Evolutionary conservation across 2,888 invertebrate genomes (phyloP).

Genomic region (Epinotia nisella): DNA sequence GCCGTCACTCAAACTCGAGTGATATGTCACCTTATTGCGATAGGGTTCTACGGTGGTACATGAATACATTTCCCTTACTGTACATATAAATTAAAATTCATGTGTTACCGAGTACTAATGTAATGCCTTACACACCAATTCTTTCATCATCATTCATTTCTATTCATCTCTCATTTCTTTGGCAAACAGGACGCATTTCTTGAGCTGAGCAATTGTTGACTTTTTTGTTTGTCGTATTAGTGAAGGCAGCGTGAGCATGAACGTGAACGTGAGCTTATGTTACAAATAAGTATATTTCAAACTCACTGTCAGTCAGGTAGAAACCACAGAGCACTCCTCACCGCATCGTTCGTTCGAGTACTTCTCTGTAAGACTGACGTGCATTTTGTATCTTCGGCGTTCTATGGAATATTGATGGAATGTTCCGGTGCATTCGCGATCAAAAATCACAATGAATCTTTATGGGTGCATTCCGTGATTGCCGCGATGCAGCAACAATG

Average conservation of each 20-base stretch:
- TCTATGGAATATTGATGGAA: conserved; percentile 59
- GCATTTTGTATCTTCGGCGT: conserved; percentile 66
- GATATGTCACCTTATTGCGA: no score
- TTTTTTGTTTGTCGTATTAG: conserved; percentile 24
- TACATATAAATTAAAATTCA: background rate
- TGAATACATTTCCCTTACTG: no score
- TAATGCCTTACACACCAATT: no score
- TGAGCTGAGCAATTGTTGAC: conserved; percentile 7
- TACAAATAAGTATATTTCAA: conserved; percentile 36
- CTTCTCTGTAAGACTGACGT: conserved; percentile 50
- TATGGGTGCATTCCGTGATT: conserved; percentile 69
- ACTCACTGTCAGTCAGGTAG: conserved; percentile 46
- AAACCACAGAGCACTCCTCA: conserved; percentile 47
- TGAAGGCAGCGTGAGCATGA: conserved; percentile 22
- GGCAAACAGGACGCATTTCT: background rate
- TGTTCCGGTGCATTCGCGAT: conserved; percentile 57
- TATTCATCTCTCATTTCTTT: background rate
- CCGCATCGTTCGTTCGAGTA: conserved; percentile 55
- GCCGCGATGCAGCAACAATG: conserved; percentile 64
- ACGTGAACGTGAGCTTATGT: conserved; percentile 32
- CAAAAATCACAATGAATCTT: conserved; percentile 74
- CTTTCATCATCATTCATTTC: no score
- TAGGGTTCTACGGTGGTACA: no score
- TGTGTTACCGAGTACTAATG: background rate
- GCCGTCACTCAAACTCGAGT: no score